These are phyloP conservation scores for Heliconius cydno DNA, from an alignment of 2,888 invertebrate genomes.

Conservation along the genomic window DNA sequence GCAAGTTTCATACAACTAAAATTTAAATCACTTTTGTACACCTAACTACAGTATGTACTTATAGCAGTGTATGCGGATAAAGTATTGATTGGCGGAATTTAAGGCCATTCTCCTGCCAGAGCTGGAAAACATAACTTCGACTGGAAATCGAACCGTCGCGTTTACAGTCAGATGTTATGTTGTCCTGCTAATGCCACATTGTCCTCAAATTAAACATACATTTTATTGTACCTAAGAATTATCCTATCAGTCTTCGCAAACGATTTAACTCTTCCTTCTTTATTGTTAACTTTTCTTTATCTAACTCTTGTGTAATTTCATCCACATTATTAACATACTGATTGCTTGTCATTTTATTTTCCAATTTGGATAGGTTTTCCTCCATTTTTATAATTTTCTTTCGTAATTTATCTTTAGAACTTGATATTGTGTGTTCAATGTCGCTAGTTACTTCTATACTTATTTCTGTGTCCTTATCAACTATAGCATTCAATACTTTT, in stretches of 20 bases:
- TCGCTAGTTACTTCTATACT: constrained; percentile 64
- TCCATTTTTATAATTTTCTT: constrained; percentile 65
- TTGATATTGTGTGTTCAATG: constrained; percentile 56
- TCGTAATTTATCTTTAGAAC: constrained; percentile 61
- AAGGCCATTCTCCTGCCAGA: background rate
- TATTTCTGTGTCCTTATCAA: constrained; percentile 65
- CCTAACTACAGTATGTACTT: background rate
- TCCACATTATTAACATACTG: constrained; percentile 58
- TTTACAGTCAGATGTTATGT: background rate
- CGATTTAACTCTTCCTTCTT: constrained; percentile 66
- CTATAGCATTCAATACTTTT: constrained; percentile 59
- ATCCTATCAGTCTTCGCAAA: constrained; percentile 65
- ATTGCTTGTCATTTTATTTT: constrained; percentile 58
- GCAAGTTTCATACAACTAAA: too few relatives aligned
- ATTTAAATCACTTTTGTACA: background rate
- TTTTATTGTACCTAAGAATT: background rate
- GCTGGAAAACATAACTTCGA: background rate
- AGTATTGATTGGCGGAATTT: background rate
- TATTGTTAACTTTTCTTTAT: constrained; percentile 60
- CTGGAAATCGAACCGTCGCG: background rate
- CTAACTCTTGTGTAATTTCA: constrained; percentile 57
- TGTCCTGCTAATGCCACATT: background rate
- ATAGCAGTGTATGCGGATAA: too few relatives aligned
- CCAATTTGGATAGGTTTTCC: constrained; percentile 61
- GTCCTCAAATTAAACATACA: background rate